Evolutionary conservation across 1,140 invertebrate genomes (phyloP).

Genomic region (Hyphantria cunea): DNA sequence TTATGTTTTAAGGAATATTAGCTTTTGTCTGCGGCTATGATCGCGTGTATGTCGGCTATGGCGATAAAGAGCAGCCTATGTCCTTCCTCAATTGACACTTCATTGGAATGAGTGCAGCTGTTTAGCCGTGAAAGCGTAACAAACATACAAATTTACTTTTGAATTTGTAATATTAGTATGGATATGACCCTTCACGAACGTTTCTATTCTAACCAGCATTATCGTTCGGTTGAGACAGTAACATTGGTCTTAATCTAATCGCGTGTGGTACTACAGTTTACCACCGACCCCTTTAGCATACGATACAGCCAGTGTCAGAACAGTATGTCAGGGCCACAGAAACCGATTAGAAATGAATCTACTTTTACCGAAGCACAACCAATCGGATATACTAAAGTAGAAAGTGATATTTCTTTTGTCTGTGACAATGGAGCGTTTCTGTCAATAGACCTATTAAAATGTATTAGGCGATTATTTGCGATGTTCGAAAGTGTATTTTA

Average conservation of each 20-base stretch:
- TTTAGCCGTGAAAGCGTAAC: too few relatives aligned
- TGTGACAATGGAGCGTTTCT: not conserved
- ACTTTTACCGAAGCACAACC: too few relatives aligned
- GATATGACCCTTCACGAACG: too few relatives aligned
- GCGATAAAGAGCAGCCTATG: too few relatives aligned
- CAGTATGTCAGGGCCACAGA: not conserved
- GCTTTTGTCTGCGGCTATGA: too few relatives aligned
- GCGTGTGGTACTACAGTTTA: not conserved
- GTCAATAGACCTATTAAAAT: not conserved
- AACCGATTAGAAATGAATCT: not conserved
- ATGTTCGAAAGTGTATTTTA: slow-evolving; percentile 10
- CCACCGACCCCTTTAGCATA: not conserved
- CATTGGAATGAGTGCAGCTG: too few relatives aligned
- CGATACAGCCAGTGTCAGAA: not conserved
- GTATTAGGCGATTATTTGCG: not conserved
- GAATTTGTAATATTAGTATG: too few relatives aligned
- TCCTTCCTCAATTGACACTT: too few relatives aligned
- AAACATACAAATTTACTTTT: too few relatives aligned
- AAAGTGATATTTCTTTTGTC: not conserved
- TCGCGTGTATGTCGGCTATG: too few relatives aligned
- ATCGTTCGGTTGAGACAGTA: not conserved
- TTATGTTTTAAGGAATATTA: too few relatives aligned
- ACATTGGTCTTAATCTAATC: not conserved
- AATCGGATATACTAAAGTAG: not conserved
- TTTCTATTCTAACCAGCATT: too few relatives aligned